Evolutionary conservation across 2,888 invertebrate genomes (phyloP), one percentile per base, ranked within the genome.

Genomic region (Hydroisotoma schaefferi): DNA sequence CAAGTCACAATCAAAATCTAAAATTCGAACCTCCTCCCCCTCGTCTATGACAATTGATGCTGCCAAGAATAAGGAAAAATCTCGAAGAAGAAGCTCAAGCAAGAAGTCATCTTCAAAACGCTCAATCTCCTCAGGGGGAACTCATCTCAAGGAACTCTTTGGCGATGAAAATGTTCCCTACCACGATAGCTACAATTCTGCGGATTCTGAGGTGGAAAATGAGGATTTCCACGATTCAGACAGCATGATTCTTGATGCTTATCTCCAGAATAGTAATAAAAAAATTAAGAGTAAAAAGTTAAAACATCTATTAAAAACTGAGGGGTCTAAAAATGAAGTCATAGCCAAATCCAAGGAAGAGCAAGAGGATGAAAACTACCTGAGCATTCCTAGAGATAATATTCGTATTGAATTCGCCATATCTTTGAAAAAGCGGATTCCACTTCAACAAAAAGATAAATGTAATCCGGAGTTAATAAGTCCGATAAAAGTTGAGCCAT

Each of bases 361-460:
- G 12, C 28, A 47, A 12, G 47, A 54, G 6, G 40, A 26, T 10
- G 53, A 61, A 5, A 67, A 67, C 44, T 65, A 60, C 46, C 53
- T 67, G 33, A 58, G 62, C 48, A 57, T 65, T 27, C 64, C 67
- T 27, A 55, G 64, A 38, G 67, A 62, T 44, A 64, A 67, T 48
- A 63, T 65, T 51, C 38, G 55, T 52, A 63, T 67, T 46, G 57
- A 61, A 62, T 64, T 65, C n/a, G 64, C 57, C 22, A 40, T 40
- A 1, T 58, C 57, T 43, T 57, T 59, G 26, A 64, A 65, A 27
- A 65, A 57, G 20, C 62, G 64, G 29, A 51, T 60, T 25, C 40
- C 58, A 23, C 2, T 61, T 1, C 53, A 40, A 5, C 59, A 62
- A 12, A 43, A 37, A 6, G 44, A 46, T 3, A 57, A 33, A 20